Conservation (phyloP, 2,888 invertebrate species). For the Tipula vernalis region DNA sequence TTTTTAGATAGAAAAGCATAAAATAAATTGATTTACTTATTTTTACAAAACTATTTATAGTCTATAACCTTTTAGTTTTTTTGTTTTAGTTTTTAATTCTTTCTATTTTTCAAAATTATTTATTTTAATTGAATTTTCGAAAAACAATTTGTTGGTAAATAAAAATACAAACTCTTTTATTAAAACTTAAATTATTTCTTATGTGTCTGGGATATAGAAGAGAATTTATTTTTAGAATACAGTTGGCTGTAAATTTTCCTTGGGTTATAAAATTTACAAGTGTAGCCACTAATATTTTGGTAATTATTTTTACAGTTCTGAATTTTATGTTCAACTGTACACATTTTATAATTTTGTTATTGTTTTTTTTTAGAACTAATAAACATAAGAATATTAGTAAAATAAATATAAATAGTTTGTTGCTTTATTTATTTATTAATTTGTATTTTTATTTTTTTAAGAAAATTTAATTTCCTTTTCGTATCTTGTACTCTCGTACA, state of each 20-base stretch:
- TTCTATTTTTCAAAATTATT: background rate
- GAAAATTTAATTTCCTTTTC: background rate
- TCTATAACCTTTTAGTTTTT: background rate
- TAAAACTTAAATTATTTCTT: no score
- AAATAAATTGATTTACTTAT: background rate
- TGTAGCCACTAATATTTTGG: no score
- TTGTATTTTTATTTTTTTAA: background rate
- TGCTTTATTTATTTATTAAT: background rate
- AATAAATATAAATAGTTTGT: background rate
- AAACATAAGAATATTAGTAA: background rate
- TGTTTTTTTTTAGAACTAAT: background rate
- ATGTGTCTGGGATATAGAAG: no score
- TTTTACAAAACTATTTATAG: background rate
- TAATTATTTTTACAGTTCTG: no score
- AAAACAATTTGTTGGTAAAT: background rate
- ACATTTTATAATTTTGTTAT: background rate
- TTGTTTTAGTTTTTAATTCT: background rate
- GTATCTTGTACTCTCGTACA: background rate
- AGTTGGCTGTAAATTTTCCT: no score
- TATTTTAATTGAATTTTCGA: background rate
- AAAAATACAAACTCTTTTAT: background rate
- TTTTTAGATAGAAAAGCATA: background rate
- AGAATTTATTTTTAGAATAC: background rate
- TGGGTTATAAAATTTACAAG: no score
- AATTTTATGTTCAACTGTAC: background rate